Conservation (phyloP, 2,888 invertebrate genomes). For the Spilarctia lutea region DNA sequence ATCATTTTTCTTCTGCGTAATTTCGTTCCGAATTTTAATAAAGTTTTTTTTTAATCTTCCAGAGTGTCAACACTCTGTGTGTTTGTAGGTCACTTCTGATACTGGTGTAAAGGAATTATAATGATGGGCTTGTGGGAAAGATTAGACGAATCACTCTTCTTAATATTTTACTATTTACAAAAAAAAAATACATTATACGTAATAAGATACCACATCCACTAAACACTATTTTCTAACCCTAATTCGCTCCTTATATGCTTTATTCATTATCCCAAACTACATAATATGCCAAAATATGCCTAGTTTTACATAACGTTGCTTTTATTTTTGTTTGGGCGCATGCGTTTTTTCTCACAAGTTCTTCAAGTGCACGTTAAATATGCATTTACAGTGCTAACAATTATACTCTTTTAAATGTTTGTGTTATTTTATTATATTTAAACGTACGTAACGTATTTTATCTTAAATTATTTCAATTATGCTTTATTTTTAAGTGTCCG, state of each 20-base stretch:
- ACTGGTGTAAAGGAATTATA: neutral
- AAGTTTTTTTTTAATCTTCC: neutral
- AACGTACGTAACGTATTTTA: too few relatives aligned
- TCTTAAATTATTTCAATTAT: neutral
- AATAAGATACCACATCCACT: neutral
- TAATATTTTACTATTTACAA: neutral
- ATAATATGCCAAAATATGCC: neutral
- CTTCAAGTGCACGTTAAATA: too few relatives aligned
- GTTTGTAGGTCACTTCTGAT: neutral
- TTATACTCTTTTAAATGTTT: neutral
- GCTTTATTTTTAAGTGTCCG: constrained; percentile 13
- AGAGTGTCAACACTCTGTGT: neutral
- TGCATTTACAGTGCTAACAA: too few relatives aligned
- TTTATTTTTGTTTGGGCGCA: neutral
- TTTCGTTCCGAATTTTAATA: neutral
- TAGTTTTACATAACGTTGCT: neutral
- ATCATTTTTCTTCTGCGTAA: neutral
- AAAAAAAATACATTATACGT: neutral
- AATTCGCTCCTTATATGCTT: neutral
- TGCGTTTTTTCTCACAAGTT: neutral
- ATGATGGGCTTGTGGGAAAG: neutral
- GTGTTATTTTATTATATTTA: too few relatives aligned
- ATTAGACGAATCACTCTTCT: neutral
- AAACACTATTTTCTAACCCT: neutral
- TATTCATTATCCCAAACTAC: neutral